A percentile compares a stretch with the other conserved stretches of the same genome.
phyloP scores from a whole-genome alignment of 92 coral and sea anemone species.

The Epizoanthus fatuus region DNA sequence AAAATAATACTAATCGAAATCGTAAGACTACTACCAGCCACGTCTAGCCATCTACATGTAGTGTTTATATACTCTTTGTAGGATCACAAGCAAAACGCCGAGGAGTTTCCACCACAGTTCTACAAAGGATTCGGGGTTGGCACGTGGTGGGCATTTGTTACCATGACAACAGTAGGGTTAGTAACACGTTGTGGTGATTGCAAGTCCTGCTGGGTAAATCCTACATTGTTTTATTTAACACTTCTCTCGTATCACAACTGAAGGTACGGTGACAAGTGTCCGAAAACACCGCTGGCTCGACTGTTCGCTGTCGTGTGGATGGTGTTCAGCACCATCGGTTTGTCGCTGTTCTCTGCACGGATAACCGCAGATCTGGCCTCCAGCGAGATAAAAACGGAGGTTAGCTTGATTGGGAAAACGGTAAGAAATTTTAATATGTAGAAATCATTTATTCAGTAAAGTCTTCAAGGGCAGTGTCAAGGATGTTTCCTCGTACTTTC shows the following conservation, averaged over 20 bases:
- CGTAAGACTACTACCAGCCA: too few species aligned
- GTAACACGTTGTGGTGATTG: not conserved
- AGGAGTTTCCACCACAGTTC: slow-evolving; percentile 9
- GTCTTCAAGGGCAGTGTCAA: too few species aligned
- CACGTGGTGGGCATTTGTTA: slow-evolving; percentile 48
- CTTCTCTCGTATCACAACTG: not conserved
- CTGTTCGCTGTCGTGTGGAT: slow-evolving; percentile 40
- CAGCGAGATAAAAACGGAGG: slow-evolving; percentile 3
- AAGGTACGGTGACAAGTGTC: slow-evolving; percentile 62
- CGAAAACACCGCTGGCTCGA: slow-evolving; percentile 52
- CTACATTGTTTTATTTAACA: too few species aligned
- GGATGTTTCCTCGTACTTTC: too few species aligned
- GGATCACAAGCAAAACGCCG: slow-evolving; percentile 40
- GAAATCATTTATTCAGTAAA: too few species aligned
- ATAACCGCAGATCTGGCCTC: slow-evolving; percentile 7
- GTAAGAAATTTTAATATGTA: not conserved
- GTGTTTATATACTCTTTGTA: not conserved
- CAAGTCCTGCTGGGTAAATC: too few species aligned
- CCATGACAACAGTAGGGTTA: slow-evolving; percentile 47
- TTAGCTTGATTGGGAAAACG: not conserved
- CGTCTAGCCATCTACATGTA: too few species aligned
- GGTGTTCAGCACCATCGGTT: not conserved
- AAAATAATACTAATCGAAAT: too few species aligned
- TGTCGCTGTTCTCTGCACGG: slow-evolving; percentile 1
- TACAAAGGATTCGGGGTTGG: slow-evolving; percentile 21